These are phyloP conservation scores for Chloromyia formosa DNA, from an alignment of 2,888 invertebrate species.

Conservation along the genomic window DNA sequence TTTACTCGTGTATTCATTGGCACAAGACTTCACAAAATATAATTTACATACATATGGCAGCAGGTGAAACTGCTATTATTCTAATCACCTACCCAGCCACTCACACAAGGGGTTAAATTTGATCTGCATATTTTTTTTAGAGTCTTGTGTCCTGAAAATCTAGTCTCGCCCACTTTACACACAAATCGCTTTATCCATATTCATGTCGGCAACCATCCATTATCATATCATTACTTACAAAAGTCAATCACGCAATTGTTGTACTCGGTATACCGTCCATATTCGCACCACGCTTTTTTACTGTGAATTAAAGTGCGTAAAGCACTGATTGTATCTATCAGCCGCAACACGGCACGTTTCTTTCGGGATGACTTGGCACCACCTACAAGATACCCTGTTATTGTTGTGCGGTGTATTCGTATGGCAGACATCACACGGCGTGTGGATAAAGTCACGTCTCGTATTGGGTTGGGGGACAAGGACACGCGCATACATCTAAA, in stretches of 20 bases:
- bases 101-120: conserved; percentile 1
- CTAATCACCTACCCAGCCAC: not conserved
- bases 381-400: not conserved
- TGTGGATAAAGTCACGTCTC: not conserved
- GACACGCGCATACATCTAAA: too few relatives aligned
- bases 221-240: conserved; percentile 48
- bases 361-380: conserved; percentile 36
- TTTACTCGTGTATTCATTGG: conserved; percentile 20
- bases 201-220: conserved; percentile 38
- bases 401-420: not conserved
- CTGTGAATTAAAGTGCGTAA: conserved; percentile 53
- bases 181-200: conserved; percentile 32
- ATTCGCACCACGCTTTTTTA: not conserved
- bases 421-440: not conserved
- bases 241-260: conserved; percentile 49
- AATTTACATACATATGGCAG: not conserved
- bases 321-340: conserved; percentile 54
- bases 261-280: conserved; percentile 14
- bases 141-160: conserved; percentile 1
- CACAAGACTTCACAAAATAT: not conserved
- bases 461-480: too few relatives aligned
- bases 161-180: conserved; percentile 2
- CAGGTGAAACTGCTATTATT: conserved; percentile 44
- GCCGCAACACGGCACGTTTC: conserved; percentile 30
- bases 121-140: not conserved